Evolutionary conservation across 2,797 vertebrate genomes (phyloP).

Genomic region (Phalloptychus januarius): DNA sequence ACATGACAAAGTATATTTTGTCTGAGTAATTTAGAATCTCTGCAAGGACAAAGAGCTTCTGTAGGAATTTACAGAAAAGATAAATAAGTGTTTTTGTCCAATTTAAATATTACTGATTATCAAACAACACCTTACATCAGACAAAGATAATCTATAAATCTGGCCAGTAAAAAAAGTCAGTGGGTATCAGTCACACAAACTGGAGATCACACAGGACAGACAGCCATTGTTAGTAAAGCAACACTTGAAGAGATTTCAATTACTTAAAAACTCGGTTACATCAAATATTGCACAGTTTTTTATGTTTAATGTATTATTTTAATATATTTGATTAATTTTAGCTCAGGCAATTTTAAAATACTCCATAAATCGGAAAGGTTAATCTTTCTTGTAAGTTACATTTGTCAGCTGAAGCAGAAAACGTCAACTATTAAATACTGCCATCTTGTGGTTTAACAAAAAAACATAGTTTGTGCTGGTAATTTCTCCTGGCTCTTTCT

Average conservation of each 20-base stretch:
- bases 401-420: neutral
- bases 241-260: neutral
- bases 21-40: conserved; percentile 33
- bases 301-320: neutral
- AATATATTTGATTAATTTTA: neutral
- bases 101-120: neutral
- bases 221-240: neutral
- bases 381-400: neutral
- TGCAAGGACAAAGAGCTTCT: neutral
- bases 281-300: neutral
- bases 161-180: neutral
- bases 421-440: conserved; percentile 32
- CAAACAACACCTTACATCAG: neutral
- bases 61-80: neutral
- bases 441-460: conserved; percentile 62
- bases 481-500: neutral
- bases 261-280: neutral
- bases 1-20: conserved; percentile 52
- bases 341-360: neutral
- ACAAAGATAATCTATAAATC: neutral
- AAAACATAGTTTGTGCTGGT: neutral
- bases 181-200: neutral
- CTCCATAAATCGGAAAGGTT: neutral
- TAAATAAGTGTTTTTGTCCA: neutral
- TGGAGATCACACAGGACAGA: neutral